Conservation (phyloP, 2,113 vertebrate species). For the Hiodon alosoides region DNA sequence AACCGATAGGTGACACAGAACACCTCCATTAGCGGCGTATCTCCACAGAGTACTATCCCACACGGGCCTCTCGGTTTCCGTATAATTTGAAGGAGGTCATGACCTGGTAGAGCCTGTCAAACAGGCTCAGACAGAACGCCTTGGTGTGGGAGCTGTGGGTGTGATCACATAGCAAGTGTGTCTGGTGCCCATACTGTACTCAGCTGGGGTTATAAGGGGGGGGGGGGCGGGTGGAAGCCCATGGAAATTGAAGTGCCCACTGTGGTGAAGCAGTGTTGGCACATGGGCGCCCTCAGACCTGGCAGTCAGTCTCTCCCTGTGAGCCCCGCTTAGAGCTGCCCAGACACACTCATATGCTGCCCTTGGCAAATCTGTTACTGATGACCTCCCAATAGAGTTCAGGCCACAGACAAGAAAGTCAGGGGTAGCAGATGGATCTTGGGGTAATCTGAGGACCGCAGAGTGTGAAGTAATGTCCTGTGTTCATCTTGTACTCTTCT, state of each 20-base stretch:
- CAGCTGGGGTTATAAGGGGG: background rate
- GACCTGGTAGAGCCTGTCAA: no score
- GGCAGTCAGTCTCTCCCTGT: constrained; percentile 19
- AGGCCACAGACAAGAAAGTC: background rate
- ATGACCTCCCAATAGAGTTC: background rate
- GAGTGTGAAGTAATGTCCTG: background rate
- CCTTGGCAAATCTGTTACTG: constrained; percentile 13
- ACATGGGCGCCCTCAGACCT: background rate
- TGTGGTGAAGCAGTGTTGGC: constrained; percentile 7
- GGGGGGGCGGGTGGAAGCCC: background rate
- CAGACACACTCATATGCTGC: constrained; percentile 19
- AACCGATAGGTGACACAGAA: no score
- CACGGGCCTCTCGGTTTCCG: no score
- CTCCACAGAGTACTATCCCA: no score
- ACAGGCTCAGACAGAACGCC: no score
- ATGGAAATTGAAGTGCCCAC: background rate
- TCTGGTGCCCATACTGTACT: no score
- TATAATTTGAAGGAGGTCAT: no score
- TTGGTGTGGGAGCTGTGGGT: no score
- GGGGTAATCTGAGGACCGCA: background rate
- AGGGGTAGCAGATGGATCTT: no score
- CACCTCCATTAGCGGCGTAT: no score
- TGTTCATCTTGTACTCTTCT: background rate
- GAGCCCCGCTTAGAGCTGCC: background rate
- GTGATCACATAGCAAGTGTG: no score